Percentiles rank a stretch among this genome's conserved stretches.
Evolutionary conservation across 2,888 invertebrate genomes (phyloP).

Genomic region (Autographa pulchrina): DNA sequence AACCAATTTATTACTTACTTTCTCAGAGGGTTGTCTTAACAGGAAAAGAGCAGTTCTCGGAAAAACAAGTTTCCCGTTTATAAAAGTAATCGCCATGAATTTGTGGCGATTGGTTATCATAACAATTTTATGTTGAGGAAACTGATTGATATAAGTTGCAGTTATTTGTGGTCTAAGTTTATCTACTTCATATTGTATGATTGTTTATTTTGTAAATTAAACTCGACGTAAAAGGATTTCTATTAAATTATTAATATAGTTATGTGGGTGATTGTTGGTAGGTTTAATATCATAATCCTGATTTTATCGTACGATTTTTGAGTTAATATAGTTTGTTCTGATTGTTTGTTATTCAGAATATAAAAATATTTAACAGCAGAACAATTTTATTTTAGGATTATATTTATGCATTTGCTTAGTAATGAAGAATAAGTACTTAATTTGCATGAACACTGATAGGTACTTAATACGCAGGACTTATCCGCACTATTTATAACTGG

Average conservation of each 20-base stretch:
- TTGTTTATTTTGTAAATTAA: background rate
- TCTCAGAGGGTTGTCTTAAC: conserved; percentile 16
- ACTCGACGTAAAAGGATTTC: background rate
- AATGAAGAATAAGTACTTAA: too few relatives aligned
- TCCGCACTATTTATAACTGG: too few relatives aligned
- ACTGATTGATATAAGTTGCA: conserved; percentile 8
- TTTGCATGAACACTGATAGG: too few relatives aligned
- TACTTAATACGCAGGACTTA: too few relatives aligned
- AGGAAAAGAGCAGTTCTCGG: conserved; percentile 19
- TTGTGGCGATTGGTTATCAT: conserved; percentile 19
- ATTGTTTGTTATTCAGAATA: too few relatives aligned
- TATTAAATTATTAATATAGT: background rate
- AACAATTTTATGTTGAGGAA: conserved; percentile 14
- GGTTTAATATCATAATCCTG: too few relatives aligned
- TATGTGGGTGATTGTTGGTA: too few relatives aligned
- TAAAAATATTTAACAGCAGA: too few relatives aligned
- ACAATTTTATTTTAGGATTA: too few relatives aligned
- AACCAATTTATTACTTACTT: conserved; percentile 62
- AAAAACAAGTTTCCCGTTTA: conserved; percentile 43
- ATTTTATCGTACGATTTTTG: too few relatives aligned
- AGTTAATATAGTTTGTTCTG: too few relatives aligned
- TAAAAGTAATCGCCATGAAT: conserved; percentile 43
- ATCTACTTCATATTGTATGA: background rate
- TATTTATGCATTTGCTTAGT: too few relatives aligned
- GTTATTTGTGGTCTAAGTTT: background rate